Conservation (phyloP, 2,888 invertebrate species). For the Oeneis ivallda region DNA sequence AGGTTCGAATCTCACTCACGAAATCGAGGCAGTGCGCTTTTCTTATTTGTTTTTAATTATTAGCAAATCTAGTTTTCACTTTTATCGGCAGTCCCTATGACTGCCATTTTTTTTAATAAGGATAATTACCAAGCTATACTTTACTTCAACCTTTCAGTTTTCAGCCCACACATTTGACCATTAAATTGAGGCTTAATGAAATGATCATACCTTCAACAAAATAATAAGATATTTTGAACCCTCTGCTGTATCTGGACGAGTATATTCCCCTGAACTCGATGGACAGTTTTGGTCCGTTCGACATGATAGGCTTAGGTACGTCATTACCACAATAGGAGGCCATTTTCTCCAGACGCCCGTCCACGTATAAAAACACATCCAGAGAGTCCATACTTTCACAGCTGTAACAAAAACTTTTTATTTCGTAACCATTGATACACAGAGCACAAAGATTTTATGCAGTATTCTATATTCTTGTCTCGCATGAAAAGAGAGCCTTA, state of each 20-base stretch:
- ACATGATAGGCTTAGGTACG: slow-evolving; percentile 94
- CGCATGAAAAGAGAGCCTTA: no score
- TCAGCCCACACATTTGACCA: no score
- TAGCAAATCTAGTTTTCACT: no score
- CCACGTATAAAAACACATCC: slow-evolving; percentile 90
- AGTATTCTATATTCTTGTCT: no score
- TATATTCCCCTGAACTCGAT: slow-evolving; percentile 91
- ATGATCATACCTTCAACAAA: slow-evolving; percentile 91
- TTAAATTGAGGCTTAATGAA: background rate
- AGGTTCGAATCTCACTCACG: no score
- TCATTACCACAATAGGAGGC: slow-evolving; percentile 93
- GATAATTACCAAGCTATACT: no score
- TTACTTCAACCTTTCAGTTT: no score
- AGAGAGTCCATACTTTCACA: slow-evolving; percentile 90
- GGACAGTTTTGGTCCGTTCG: slow-evolving; percentile 91
- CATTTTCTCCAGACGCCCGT: slow-evolving; percentile 92
- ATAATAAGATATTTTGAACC: slow-evolving; percentile 93
- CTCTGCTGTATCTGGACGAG: slow-evolving; percentile 89
- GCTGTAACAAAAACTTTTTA: slow-evolving; percentile 75
- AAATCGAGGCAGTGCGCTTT: no score
- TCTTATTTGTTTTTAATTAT: no score
- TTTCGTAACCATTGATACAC: slow-evolving; percentile 7
- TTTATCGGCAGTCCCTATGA: no score
- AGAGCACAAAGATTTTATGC: background rate
- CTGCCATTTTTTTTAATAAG: no score